These are phyloP conservation scores for Drosophila phalerata DNA, from an alignment of 2,888 invertebrate genomes.

Conservation along the genomic window DNA sequence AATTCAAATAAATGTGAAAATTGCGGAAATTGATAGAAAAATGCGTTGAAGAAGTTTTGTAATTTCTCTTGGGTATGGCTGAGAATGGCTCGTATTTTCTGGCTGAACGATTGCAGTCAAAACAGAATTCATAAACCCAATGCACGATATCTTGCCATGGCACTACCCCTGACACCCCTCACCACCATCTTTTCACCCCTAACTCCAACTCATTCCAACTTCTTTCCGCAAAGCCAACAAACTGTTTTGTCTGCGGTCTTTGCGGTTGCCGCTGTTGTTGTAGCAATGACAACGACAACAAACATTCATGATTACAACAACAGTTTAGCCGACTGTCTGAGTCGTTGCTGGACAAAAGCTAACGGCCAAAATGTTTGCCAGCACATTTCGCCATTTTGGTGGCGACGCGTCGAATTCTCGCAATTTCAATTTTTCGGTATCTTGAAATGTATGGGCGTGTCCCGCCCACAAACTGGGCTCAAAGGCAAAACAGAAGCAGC, in stretches of 20 bases:
- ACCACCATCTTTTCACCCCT: not conserved
- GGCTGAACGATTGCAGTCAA: conserved; percentile 67
- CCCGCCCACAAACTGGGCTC: conserved; percentile 9
- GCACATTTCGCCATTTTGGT: conserved; percentile 47
- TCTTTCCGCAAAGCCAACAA: conserved; percentile 28
- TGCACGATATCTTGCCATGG: conserved; percentile 35
- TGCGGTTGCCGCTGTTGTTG: conserved; percentile 47
- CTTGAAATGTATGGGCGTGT: conserved; percentile 65
- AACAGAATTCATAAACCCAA: conserved; percentile 74
- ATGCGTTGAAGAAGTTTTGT: conserved; percentile 24
- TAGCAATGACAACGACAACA: conserved; percentile 30
- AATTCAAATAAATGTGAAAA: conserved; percentile 27
- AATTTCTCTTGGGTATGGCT: conserved; percentile 17
- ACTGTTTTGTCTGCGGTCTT: conserved; percentile 69
- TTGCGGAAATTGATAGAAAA: conserved; percentile 51
- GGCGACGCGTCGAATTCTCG: conserved; percentile 5
- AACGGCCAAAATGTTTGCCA: conserved; percentile 30
- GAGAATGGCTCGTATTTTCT: conserved; percentile 61
- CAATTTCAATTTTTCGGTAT: conserved; percentile 34
- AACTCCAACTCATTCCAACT: not conserved
- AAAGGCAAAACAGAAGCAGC: conserved; percentile 17
- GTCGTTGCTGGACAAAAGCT: conserved; percentile 31
- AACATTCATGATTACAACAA: conserved; percentile 60
- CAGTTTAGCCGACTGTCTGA: conserved; percentile 17
- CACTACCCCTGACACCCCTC: not conserved